Evolutionary conservation across 2,797 vertebrate species (phyloP).

Genomic region (Myotis myotis): DNA sequence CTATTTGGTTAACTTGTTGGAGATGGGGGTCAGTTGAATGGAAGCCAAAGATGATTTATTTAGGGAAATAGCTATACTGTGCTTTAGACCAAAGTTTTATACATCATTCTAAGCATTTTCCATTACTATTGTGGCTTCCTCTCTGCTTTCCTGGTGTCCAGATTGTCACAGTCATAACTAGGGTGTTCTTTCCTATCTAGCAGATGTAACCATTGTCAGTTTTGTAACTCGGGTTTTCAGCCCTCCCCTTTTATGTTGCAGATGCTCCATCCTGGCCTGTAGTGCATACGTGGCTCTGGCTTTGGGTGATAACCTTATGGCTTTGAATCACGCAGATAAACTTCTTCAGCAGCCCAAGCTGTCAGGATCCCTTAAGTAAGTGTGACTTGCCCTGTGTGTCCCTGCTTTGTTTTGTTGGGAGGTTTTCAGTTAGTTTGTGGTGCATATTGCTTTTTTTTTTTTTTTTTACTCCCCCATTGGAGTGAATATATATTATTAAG

Average conservation of each 20-base stretch:
- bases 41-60: background rate
- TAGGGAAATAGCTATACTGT: background rate
- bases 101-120: background rate
- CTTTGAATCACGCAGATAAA: conserved; percentile 96
- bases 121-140: background rate
- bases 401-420: background rate
- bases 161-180: background rate
- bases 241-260: conserved; percentile 71
- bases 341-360: conserved; percentile 96
- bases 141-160: background rate
- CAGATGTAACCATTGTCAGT: background rate
- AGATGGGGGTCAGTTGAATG: background rate
- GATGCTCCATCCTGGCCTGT: conserved; percentile 97
- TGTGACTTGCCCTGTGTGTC: background rate
- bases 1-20: background rate
- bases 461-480: background rate
- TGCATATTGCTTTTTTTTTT: background rate
- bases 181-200: background rate
- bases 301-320: conserved; percentile 97
- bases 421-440: background rate
- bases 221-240: background rate
- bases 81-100: background rate
- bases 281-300: conserved; percentile 96
- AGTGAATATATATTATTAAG: background rate
- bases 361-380: conserved; percentile 98